Evolutionary conservation across 2,888 invertebrate genomes (phyloP).

Genomic region (Drosophila quinaria): DNA sequence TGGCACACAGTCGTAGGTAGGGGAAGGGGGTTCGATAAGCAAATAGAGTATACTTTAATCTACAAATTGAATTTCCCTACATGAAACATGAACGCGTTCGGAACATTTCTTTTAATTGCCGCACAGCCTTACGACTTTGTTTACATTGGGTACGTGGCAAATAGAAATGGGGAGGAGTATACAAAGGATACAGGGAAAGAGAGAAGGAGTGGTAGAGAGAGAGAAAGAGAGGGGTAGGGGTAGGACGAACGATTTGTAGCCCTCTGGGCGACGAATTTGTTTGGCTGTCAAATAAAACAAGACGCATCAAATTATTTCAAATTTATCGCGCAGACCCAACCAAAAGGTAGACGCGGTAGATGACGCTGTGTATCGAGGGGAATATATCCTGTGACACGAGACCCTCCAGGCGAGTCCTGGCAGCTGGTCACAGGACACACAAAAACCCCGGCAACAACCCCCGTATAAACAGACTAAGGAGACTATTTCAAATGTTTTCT

Average conservation of each 20-base stretch:
- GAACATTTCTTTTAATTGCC: conserved; percentile 69
- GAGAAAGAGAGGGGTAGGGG: neutral
- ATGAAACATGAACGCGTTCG: conserved; percentile 42
- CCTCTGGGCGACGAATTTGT: conserved; percentile 72
- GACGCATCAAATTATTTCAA: conserved; percentile 80
- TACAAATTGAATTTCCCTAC: conserved; percentile 76
- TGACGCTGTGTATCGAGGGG: conserved; percentile 21
- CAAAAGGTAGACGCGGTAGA: conserved; percentile 51
- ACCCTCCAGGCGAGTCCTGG: conserved; percentile 38
- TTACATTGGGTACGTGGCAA: conserved; percentile 53
- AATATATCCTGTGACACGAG: conserved; percentile 41
- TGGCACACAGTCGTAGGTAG: conserved; percentile 9
- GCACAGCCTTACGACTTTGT: conserved; percentile 63
- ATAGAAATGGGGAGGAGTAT: neutral
- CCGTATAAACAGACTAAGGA: conserved; percentile 13
- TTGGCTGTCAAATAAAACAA: conserved; percentile 79
- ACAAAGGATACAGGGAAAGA: neutral
- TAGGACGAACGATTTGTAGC: conserved; percentile 46
- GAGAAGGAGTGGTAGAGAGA: neutral
- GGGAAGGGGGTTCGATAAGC: neutral
- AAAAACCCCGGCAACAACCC: conserved; percentile 49
- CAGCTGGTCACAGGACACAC: conserved; percentile 41
- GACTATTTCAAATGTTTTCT: conserved; percentile 47
- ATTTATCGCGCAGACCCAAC: conserved; percentile 67
- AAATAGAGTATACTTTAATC: conserved; percentile 62